Evolutionary conservation across 1,140 invertebrate species (phyloP), one percentile per base, ranked within the genome.

Genomic region (Oppia nitens): DNA sequence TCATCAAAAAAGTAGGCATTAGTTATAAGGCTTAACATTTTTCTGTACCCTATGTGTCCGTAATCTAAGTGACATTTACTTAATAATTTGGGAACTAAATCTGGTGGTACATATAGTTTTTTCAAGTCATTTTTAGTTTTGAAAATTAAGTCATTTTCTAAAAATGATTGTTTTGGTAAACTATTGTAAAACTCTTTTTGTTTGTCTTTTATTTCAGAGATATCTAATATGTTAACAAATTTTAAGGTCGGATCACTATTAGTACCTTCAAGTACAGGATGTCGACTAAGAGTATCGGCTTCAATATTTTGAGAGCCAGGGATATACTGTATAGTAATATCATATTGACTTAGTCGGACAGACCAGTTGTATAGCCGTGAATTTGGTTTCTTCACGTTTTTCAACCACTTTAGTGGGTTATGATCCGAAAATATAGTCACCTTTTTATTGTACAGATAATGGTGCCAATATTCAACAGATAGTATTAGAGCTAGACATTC

Each of bases 331-430:
- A 62, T 60, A n/a, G 55, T 28, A 45, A 60, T 69, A 68, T 23
- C 68, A 68, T 25, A 70, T 64, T 28, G 69, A 66, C 50, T 71
- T 68, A 48, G 67, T 69, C 57, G 66, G 63, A 48, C 64, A 40
- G n/a, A 62, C 63, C 23, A 63, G 53, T 21, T 65, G 59, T 54
- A 28, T 11, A 64, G 21, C 51, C 54, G 20, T 2, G 54, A 40
- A 51, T 2, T 55, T 17, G 53, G 14, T 17, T 47, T 61, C n/a
- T 27, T 56, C 3, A n/a, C 25, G 2, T 17, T 57, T 4, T 21
- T 55, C 4, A 62, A 26, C 12, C n/a, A 61, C 4, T 21, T 55
- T 3, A 60, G 55, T 1, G 53, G 12, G 4, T 56, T 29, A 21
- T 60, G 55, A 47, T 61, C 60, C 2, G 60, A 61, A 17, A 29